Conservation (phyloP, 2,888 invertebrate genomes). For the Mantis religiosa region DNA sequence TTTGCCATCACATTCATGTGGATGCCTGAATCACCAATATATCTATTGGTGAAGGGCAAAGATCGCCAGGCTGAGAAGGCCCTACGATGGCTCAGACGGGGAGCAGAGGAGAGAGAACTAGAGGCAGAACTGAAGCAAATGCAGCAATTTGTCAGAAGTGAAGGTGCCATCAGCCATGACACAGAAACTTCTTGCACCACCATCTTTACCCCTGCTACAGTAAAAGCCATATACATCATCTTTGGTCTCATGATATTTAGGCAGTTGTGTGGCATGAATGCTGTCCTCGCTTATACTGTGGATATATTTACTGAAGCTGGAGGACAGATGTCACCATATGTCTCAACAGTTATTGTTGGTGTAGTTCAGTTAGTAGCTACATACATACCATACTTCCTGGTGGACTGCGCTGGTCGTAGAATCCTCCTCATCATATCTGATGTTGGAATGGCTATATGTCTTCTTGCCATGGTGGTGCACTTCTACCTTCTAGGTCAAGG, state of each 20-base stretch:
- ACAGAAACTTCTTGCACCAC: background rate
- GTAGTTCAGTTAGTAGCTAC: slow-evolving; percentile 70
- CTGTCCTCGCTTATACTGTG: slow-evolving; percentile 69
- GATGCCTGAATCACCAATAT: slow-evolving; percentile 81
- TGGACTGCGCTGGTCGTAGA: slow-evolving; percentile 72
- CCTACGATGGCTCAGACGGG: slow-evolving; percentile 59
- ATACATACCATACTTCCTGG: slow-evolving; percentile 64
- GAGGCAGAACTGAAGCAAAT: slow-evolving; percentile 55
- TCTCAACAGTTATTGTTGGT: slow-evolving; percentile 60
- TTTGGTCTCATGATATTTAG: slow-evolving; percentile 75
- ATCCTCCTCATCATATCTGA: slow-evolving; percentile 69
- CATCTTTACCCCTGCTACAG: slow-evolving; percentile 59
- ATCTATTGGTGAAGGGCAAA: slow-evolving; percentile 56
- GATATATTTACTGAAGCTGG: slow-evolving; percentile 54
- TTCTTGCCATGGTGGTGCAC: slow-evolving; percentile 37
- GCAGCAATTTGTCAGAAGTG: slow-evolving; percentile 43
- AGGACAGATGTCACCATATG: slow-evolving; percentile 26
- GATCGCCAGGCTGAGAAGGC: slow-evolving; percentile 59
- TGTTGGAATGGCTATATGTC: slow-evolving; percentile 53
- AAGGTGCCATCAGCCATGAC: background rate
- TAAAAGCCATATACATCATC: slow-evolving; percentile 71
- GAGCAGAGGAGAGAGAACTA: slow-evolving; percentile 49
- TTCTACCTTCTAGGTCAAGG: slow-evolving; percentile 35
- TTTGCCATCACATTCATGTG: slow-evolving; percentile 61
- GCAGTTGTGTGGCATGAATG: slow-evolving; percentile 79